A percentile compares a stretch with the other conserved stretches of the same genome.
These are phyloP conservation scores for Trichoplusia ni DNA, from an alignment of 1,140 invertebrate species.

Conservation along the genomic window DNA sequence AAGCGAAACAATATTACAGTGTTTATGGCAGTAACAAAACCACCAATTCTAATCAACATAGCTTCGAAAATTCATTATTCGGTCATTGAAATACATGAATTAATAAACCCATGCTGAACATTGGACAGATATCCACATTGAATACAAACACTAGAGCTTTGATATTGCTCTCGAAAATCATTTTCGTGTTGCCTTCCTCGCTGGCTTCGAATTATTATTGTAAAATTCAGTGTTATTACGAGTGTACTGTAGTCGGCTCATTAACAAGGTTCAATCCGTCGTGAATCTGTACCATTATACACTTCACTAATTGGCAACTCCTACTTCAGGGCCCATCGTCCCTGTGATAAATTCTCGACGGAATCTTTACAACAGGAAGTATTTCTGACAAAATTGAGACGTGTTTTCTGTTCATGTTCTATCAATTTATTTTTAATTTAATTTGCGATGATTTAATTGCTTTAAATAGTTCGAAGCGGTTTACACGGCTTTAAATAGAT, in stretches of 20 bases:
- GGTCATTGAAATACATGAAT: conserved; percentile 11
- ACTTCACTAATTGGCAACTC: conserved; percentile 65
- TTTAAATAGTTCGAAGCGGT: neutral
- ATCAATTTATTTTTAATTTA: too few species aligned
- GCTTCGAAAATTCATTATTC: conserved; percentile 1
- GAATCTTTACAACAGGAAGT: neutral
- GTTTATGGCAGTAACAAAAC: neutral
- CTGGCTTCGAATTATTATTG: conserved; percentile 30
- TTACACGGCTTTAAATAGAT: neutral
- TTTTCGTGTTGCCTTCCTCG: conserved; percentile 1
- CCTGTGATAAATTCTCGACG: conserved; percentile 17
- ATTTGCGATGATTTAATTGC: neutral
- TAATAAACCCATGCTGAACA: neutral
- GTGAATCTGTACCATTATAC: conserved; percentile 52
- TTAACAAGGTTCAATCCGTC: conserved; percentile 51
- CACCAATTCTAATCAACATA: neutral
- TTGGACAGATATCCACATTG: conserved; percentile 5
- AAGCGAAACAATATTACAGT: neutral
- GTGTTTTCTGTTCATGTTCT: neutral
- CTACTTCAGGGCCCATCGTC: conserved; percentile 32
- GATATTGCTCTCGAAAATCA: conserved; percentile 1
- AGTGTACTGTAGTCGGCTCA: conserved; percentile 36
- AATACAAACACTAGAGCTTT: conserved; percentile 13
- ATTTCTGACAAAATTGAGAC: neutral
- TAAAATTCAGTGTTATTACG: conserved; percentile 39